Conservation (phyloP, 2,888 invertebrate genomes). For the Leucophenga maculata region DNA sequence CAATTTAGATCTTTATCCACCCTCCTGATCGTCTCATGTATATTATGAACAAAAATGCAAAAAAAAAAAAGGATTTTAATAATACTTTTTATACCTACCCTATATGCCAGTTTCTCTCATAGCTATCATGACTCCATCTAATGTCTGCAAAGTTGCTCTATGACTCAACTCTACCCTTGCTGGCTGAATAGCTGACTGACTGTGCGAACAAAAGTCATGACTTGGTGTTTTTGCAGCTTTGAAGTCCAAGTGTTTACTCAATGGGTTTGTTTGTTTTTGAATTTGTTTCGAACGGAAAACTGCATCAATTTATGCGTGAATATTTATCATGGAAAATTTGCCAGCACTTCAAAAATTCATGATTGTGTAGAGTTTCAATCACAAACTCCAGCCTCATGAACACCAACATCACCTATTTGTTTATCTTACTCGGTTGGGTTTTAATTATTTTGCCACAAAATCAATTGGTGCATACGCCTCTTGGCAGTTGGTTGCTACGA, state of each 20-base stretch:
- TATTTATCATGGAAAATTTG: constrained; percentile 63
- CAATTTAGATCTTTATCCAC: too few relatives aligned
- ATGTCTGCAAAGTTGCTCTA: too few relatives aligned
- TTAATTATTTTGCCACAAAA: constrained; percentile 26
- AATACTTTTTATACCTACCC: constrained; percentile 33
- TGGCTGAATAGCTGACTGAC: neutral
- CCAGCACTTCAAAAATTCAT: constrained; percentile 55
- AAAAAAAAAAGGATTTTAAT: too few relatives aligned
- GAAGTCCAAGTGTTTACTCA: constrained; percentile 29
- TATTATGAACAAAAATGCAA: too few relatives aligned
- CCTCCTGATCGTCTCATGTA: too few relatives aligned
- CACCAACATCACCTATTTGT: neutral
- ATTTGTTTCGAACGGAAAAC: constrained; percentile 38
- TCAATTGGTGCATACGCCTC: neutral
- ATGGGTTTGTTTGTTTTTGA: constrained; percentile 32
- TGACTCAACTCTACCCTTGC: too few relatives aligned
- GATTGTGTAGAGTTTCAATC: neutral
- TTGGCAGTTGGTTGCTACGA: neutral
- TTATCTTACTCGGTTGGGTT: constrained; percentile 17
- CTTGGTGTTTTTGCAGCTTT: constrained; percentile 30
- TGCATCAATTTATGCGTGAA: constrained; percentile 63
- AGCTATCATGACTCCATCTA: constrained; percentile 1
- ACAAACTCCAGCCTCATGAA: neutral
- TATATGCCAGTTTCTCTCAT: neutral
- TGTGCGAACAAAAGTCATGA: neutral